Conservation (phyloP, 2,888 invertebrate species). For the Pollenia griseotomentosa region DNA sequence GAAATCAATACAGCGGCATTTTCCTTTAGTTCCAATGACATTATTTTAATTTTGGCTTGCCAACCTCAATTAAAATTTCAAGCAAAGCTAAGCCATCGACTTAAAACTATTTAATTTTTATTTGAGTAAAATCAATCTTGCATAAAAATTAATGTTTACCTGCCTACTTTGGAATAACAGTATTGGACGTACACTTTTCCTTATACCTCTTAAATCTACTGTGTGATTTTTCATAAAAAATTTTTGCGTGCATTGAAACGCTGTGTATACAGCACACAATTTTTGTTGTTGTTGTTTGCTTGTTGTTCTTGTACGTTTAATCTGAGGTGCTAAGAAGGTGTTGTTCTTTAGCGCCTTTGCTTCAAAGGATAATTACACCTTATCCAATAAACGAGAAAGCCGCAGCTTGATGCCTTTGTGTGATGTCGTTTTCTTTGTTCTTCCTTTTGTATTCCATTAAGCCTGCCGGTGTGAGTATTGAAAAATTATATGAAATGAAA, state of each 20-base stretch:
- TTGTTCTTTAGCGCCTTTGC: conserved; percentile 82
- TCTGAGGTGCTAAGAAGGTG: conserved; percentile 81
- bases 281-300: conserved; percentile 7
- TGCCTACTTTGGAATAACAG: conserved; percentile 55
- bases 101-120: conserved; percentile 40
- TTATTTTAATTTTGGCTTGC: not conserved
- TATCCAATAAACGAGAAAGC: conserved; percentile 76
- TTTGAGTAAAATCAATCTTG: conserved; percentile 36
- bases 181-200: conserved; percentile 19
- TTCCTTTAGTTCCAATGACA: not conserved
- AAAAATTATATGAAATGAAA: conserved; percentile 38
- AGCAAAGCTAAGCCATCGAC: conserved; percentile 33
- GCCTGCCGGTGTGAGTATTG: conserved; percentile 4
- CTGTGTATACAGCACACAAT: not conserved
- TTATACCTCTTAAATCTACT: conserved; percentile 42
- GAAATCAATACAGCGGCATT: conserved; percentile 13
- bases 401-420: conserved; percentile 73
- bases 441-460: conserved; percentile 46
- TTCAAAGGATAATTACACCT: conserved; percentile 80
- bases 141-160: conserved; percentile 61
- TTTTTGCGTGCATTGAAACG: conserved; percentile 62
- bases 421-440: conserved; percentile 45
- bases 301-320: conserved; percentile 48
- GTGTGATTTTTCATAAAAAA: conserved; percentile 56
- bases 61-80: conserved; percentile 54